Evolutionary conservation across 2,113 vertebrate genomes (phyloP).

Genomic region (Scomber scombrus): DNA sequence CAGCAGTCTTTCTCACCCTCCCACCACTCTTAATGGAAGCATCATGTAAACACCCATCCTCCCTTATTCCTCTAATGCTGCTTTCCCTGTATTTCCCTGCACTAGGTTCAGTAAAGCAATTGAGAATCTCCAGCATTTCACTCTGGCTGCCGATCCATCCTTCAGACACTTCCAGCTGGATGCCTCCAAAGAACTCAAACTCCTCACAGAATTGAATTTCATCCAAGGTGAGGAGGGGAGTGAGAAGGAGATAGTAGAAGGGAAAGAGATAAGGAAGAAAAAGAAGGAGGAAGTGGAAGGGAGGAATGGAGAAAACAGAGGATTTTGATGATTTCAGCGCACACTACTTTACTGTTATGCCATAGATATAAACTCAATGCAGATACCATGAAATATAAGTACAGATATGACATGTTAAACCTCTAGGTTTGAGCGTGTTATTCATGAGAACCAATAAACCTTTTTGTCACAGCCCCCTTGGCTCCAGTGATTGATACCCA

Average conservation of each 20-base stretch:
- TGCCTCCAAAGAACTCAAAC: slow-evolving; percentile 92
- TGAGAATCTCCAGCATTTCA: slow-evolving; percentile 92
- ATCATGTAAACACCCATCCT: slow-evolving; percentile 3
- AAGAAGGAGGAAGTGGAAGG: not conserved
- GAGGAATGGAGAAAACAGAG: not conserved
- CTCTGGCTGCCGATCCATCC: slow-evolving; percentile 89
- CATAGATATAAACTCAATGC: too few relatives aligned
- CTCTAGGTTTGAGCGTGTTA: not conserved
- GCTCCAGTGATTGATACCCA: slow-evolving; percentile 97
- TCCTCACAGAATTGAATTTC: slow-evolving; percentile 92
- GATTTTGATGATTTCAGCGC: too few relatives aligned
- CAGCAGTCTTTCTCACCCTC: too few relatives aligned
- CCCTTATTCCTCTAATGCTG: not conserved
- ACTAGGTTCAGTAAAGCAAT: slow-evolving; percentile 91
- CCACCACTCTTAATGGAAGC: not conserved
- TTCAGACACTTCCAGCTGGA: slow-evolving; percentile 96
- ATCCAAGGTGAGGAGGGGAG: slow-evolving; percentile 87
- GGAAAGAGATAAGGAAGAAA: slow-evolving; percentile 2
- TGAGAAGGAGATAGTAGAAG: not conserved
- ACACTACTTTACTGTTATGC: too few relatives aligned
- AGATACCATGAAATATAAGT: not conserved
- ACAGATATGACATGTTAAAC: not conserved
- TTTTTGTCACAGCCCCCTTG: slow-evolving; percentile 86
- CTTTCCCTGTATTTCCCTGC: not conserved
- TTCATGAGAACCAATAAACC: not conserved